These are phyloP conservation scores for Stegodyphus mimosarum DNA, from an alignment of 1,140 invertebrate species.

Conservation along the genomic window DNA sequence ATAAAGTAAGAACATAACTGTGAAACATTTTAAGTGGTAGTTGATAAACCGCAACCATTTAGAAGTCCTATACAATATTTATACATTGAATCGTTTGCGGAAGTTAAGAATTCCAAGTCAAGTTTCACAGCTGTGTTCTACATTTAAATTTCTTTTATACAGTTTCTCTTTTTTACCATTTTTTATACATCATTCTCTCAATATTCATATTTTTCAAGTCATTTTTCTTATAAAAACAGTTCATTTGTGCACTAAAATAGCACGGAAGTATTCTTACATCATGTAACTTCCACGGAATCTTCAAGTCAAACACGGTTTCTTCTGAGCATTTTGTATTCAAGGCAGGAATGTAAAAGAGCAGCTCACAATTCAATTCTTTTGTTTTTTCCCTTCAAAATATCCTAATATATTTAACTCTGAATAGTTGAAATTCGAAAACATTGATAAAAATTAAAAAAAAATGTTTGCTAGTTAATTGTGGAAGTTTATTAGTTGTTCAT, in stretches of 20 bases:
- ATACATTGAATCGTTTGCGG: background rate
- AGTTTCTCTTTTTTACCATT: conserved; percentile 5
- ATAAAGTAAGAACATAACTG: conserved; percentile 1
- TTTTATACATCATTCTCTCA: conserved; percentile 11
- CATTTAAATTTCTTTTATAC: background rate
- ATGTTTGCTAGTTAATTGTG: too few relatives aligned
- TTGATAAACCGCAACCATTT: background rate
- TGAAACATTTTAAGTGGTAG: background rate
- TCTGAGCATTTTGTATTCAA: conserved; percentile 43
- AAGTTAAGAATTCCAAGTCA: conserved; percentile 3
- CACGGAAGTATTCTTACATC: conserved; percentile 28
- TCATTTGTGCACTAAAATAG: conserved; percentile 48
- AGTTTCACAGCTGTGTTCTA: background rate
- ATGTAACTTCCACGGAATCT: background rate
- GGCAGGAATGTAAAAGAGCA: conserved; percentile 29
- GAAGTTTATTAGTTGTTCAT: too few relatives aligned
- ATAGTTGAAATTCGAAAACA: too few relatives aligned
- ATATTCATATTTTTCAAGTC: conserved; percentile 20
- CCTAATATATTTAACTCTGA: too few relatives aligned
- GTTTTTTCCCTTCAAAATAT: background rate
- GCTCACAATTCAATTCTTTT: conserved; percentile 10
- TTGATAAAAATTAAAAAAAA: too few relatives aligned
- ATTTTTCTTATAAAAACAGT: conserved; percentile 32
- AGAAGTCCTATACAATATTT: background rate
- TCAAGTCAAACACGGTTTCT: background rate